These are phyloP conservation scores for Astreopora myriophthalma DNA, from an alignment of 64 coral and sea anemone genomes.

Conservation along the genomic window DNA sequence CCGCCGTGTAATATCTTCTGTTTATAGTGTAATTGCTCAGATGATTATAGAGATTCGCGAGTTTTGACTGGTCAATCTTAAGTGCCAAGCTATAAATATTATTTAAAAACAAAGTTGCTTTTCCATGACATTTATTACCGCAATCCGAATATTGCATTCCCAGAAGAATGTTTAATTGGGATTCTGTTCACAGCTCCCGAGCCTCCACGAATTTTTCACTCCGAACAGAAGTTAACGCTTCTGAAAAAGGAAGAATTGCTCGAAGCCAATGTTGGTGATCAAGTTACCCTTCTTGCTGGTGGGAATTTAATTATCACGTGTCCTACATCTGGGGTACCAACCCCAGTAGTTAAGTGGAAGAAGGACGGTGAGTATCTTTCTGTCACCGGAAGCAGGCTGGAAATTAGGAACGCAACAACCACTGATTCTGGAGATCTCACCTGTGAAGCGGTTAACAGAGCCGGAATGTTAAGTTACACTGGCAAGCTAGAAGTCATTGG, in stretches of 20 bases:
- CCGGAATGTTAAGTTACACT: slow-evolving; percentile 17
- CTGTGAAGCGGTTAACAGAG: slow-evolving; percentile 75
- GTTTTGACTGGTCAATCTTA: too few relatives aligned
- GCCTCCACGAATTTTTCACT: slow-evolving; percentile 34
- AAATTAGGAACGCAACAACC: slow-evolving; percentile 64
- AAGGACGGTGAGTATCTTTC: slow-evolving; percentile 2
- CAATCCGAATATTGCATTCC: too few relatives aligned
- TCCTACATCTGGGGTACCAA: slow-evolving; percentile 63
- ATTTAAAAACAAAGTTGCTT: too few relatives aligned
- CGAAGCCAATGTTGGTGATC: slow-evolving; percentile 52
- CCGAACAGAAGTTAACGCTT: slow-evolving; percentile 24
- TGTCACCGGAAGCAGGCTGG: slow-evolving; percentile 26
- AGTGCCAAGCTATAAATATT: too few relatives aligned
- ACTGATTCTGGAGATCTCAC: slow-evolving; percentile 43
- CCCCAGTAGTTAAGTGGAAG: slow-evolving; percentile 60
- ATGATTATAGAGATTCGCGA: too few relatives aligned
- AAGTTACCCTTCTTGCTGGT: slow-evolving; percentile 63
- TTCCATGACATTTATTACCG: too few relatives aligned
- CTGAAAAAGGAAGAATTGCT: slow-evolving; percentile 25
- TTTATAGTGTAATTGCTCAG: too few relatives aligned
- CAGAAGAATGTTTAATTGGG: too few relatives aligned
- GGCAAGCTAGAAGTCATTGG: slow-evolving; percentile 62
- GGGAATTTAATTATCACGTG: slow-evolving; percentile 49
- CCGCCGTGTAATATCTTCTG: too few relatives aligned
- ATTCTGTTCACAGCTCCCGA: slow-evolving; percentile 36